Evolutionary conservation across 1,140 invertebrate species (phyloP), one percentile per base, ranked within the genome.

Genomic region (Psilanteris sp.): DNA sequence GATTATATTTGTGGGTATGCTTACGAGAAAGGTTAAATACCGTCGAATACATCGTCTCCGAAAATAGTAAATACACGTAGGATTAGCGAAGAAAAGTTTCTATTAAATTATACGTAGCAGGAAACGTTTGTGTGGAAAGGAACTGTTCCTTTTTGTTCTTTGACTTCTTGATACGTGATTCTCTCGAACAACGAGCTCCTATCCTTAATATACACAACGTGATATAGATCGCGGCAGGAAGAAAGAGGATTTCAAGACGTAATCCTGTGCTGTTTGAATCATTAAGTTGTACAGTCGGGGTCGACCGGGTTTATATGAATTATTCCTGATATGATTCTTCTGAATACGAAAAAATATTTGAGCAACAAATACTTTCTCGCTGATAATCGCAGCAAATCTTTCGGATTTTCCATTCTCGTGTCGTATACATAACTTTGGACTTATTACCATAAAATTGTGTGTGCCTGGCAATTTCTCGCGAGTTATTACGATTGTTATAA

Each of bases 201-300:
- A 46, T 61, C 15, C 57, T 75, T 64, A 75, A 64, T 66, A 66
- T 59, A 66, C 61, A 52, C 48, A 57, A 68, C 62, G 20, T 62
- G 71, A 75, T 68, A 76, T 70, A 76, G 52, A 52, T 62, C 62
- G 32, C 37, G 46, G 29, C 39, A 66, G 44, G 44, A 70, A 76
- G 66, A 76, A 70, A 64, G 52, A 76, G 73, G 73, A 76, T 70
- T 76, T 70, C 73, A 76, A 76, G 73, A 76, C 73, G 66, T 68
- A 57, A 68, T 75, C 62, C 46, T 34, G 50, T 39, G 48, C 44
- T 66, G 59, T 57, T 41, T 46, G 41, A 50, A 66, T 57, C 59
- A 71, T 61, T 54, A 24, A 70, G 24, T 55, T 44, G 41, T 39
- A 37, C 26, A 55, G 50, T 54, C 39, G 26, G 36, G 48, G 13